Base-by-base conservation (phyloP, 2,888 invertebrate genomes). In the Incurvaria masculella region DNA sequence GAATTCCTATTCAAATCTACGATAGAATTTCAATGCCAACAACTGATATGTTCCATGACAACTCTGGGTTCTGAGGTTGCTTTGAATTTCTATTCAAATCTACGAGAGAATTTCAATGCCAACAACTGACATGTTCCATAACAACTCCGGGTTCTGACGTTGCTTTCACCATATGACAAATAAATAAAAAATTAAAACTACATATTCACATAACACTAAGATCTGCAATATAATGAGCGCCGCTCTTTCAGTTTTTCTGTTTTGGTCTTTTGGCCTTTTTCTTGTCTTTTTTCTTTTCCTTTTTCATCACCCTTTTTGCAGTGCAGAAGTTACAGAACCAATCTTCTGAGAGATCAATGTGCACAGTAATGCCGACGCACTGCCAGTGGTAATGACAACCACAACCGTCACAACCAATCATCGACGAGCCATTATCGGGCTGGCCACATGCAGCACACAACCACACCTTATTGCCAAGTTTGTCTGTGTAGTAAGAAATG, bases 401-500 rank as follows among this genome's bases (percentile, higher is more conserved):
- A 69, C 97, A 97, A 42, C 89, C 90, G 69, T 97, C 97, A 71
- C 97, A 97, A 47, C 96, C 97, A 61, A 97, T 94, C 97, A 97
- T 97, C 1, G 96, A 94, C 56, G 93, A 91, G 2, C 97, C 97
- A 71, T 97, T 96, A 68, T 97, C 97, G 49, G 91, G 94, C 57
- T 87, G 83, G n/a, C 91, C 90, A 69, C 97, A 97, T 1, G 91
- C 90, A 2, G 97, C 97, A 69, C 97, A 97, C 58, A 97, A 95
- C 97, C 97, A 97, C 45, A 97, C 88, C 66, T 94, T 89, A 66
- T 90, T 90, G 4, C 94, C 94, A 54, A 87, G 86, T 52, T 87
- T 88, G 72, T 93, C 93, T 80, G 91, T 64, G 56, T 79, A 79
- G 55, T 65, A 79, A 5, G 79, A 78, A 10, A 78, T 72, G 2